A percentile compares a stretch with the other conserved stretches of the same genome.
phyloP scores from a whole-genome alignment of 2,797 vertebrate species.

The Lacerta viridis region DNA sequence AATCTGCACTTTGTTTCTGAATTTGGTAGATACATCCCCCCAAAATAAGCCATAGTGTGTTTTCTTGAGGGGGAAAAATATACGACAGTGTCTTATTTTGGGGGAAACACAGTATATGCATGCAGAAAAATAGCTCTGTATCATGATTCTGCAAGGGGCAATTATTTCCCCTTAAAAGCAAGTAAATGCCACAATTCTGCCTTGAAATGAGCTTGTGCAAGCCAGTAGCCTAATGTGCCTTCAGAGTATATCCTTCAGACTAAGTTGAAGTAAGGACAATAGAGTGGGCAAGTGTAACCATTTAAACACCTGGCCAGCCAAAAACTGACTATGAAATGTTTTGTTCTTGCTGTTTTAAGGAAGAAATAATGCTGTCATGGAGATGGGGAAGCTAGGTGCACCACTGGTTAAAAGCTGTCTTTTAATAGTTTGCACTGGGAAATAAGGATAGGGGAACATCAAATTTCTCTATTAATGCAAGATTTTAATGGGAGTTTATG shows the following conservation, averaged over 20 bases:
- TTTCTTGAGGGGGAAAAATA: too few species aligned
- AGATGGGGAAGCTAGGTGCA: too few species aligned
- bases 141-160: not conserved
- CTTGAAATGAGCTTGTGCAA: not conserved
- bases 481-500: not conserved
- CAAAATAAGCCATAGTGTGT: too few species aligned
- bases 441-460: too few species aligned
- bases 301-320: too few species aligned
- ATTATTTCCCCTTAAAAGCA: not conserved
- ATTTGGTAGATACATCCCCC: not conserved
- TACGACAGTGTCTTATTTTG: too few species aligned
- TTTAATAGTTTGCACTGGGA: not conserved
- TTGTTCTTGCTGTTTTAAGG: too few species aligned
- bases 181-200: not conserved
- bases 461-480: not conserved
- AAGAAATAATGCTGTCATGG: not conserved
- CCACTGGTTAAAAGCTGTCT: not conserved
- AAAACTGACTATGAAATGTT: too few species aligned
- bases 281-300: too few species aligned
- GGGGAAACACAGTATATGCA: not conserved
- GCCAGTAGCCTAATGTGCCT: too few species aligned
- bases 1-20: slow-evolving; percentile 7
- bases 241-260: too few species aligned
- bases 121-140: not conserved
- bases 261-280: too few species aligned